A percentile compares a stretch with the other conserved stretches of the same genome.
These are phyloP conservation scores for Euzetes globulus DNA, from an alignment of 2,888 invertebrate species.

Conservation along the genomic window DNA sequence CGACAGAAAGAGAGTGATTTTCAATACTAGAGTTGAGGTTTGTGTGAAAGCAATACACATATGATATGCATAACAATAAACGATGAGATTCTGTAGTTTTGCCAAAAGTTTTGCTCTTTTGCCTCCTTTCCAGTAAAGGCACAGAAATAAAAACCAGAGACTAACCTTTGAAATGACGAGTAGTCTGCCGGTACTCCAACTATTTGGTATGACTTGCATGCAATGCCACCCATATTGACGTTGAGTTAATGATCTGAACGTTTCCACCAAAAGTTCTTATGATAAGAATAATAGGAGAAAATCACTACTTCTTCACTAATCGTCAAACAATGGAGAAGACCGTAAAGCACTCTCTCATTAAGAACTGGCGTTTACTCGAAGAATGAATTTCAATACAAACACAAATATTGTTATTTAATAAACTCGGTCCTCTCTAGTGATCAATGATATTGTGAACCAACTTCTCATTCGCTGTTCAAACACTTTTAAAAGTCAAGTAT, in stretches of 20 bases:
- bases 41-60: background rate
- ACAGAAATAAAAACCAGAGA: background rate
- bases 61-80: slow-evolving; percentile 10
- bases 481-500: background rate
- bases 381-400: background rate
- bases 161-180: background rate
- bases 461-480: background rate
- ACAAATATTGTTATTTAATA: background rate
- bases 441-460: background rate
- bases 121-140: background rate
- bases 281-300: background rate
- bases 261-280: background rate
- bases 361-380: background rate
- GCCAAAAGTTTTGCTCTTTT: background rate
- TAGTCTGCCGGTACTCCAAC: background rate
- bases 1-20: background rate
- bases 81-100: background rate
- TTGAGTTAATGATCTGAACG: slow-evolving; percentile 11
- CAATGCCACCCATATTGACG: slow-evolving; percentile 23
- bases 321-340: too few relatives aligned
- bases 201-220: background rate
- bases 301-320: background rate
- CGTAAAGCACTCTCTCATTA: background rate
- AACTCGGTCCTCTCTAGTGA: background rate
- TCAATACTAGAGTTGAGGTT: background rate